Conservation (phyloP, 2,113 vertebrate genomes). For the Ranitomeya variabilis region DNA sequence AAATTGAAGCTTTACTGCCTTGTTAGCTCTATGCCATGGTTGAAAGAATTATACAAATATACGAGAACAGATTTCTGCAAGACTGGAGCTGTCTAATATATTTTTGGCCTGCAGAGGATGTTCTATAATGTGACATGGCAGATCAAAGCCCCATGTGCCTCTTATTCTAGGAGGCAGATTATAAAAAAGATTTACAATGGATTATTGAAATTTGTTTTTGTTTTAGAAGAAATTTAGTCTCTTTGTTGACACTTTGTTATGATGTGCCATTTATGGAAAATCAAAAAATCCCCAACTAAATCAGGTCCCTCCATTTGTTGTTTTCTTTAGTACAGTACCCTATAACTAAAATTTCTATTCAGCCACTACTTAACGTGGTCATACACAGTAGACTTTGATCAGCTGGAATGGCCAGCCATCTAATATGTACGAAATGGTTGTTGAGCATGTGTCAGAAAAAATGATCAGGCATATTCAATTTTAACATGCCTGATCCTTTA, state of each 20-base stretch:
- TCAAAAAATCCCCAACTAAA: not conserved
- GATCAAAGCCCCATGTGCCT: slow-evolving; percentile 31
- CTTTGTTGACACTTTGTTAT: not conserved
- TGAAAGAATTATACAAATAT: slow-evolving; percentile 35
- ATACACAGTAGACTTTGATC: too few relatives aligned
- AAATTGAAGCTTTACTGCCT: not conserved
- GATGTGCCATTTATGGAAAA: not conserved
- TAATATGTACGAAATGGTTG: too few relatives aligned
- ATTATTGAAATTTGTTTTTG: slow-evolving; percentile 17
- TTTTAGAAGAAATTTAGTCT: not conserved
- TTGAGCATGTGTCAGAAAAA: too few relatives aligned
- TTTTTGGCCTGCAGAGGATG: slow-evolving; percentile 33
- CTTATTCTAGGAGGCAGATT: slow-evolving; percentile 23
- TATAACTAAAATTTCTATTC: too few relatives aligned
- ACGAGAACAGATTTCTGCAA: slow-evolving; percentile 39
- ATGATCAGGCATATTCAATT: too few relatives aligned
- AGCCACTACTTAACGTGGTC: too few relatives aligned
- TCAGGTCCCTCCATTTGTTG: not conserved
- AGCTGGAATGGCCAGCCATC: too few relatives aligned
- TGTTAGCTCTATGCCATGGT: slow-evolving; percentile 19
- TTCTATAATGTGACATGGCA: slow-evolving; percentile 41
- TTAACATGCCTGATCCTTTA: too few relatives aligned
- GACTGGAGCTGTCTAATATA: slow-evolving; percentile 36
- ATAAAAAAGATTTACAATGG: slow-evolving; percentile 21
- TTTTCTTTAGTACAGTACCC: not conserved